Conservation (phyloP, 1,140 invertebrate genomes). For the Chrysomallon squamiferum region DNA sequence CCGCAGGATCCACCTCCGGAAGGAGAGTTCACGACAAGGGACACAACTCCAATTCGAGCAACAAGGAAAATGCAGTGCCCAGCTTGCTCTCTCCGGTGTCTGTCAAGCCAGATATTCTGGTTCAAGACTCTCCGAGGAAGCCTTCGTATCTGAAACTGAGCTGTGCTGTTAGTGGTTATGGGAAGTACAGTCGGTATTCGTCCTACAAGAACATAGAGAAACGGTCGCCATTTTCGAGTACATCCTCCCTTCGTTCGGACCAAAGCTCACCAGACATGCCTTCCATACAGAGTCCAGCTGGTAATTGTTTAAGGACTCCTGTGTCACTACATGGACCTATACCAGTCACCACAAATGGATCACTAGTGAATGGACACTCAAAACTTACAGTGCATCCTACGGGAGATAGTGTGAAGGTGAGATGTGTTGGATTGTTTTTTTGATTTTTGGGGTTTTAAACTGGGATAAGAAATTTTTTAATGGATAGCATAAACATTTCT, state of each 20-base stretch:
- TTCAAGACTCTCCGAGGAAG: conserved; percentile 25
- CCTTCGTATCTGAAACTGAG: conserved; percentile 52
- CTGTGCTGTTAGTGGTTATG: conserved; percentile 52
- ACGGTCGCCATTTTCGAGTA: conserved; percentile 46
- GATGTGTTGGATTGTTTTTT: no score
- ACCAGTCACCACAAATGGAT: not conserved
- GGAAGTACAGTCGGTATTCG: conserved; percentile 43
- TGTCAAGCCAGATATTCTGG: conserved; percentile 13
- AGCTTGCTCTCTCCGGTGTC: conserved; percentile 5
- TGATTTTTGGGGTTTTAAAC: no score
- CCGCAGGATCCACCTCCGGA: conserved; percentile 2
- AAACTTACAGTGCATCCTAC: conserved; percentile 7
- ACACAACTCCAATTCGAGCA: conserved; percentile 2
- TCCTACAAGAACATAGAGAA: conserved; percentile 43
- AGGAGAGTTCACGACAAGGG: not conserved
- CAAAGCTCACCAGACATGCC: conserved; percentile 41
- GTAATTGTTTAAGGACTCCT: conserved; percentile 5
- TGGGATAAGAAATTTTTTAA: no score
- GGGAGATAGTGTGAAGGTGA: conserved; percentile 20
- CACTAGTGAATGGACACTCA: conserved; percentile 20
- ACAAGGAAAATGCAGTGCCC: conserved; percentile 18
- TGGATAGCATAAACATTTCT: no score
- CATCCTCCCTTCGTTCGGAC: conserved; percentile 39
- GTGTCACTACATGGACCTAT: conserved; percentile 3
- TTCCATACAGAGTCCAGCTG: conserved; percentile 13